Evolutionary conservation across 2,113 vertebrate species (phyloP).

Genomic region (Eptesicus fuscus): DNA sequence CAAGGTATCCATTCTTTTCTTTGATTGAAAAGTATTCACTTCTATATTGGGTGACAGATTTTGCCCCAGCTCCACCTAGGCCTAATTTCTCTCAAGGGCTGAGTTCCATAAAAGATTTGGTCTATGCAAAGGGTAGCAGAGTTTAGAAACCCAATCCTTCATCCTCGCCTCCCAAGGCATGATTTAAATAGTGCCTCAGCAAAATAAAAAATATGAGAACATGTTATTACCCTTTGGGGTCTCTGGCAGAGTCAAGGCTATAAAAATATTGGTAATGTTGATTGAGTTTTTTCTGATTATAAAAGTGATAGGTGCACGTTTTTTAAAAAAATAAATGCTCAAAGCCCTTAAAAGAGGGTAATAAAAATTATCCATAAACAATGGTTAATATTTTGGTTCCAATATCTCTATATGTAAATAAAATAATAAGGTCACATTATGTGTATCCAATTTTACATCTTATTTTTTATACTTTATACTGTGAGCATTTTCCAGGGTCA

Average conservation of each 20-base stretch:
- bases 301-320: slow-evolving; percentile 12
- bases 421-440: slow-evolving; percentile 45
- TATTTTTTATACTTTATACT: slow-evolving; percentile 44
- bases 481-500: slow-evolving; percentile 41
- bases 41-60: not conserved
- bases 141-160: not conserved
- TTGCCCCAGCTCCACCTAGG: not conserved
- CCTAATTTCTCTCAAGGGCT: not conserved
- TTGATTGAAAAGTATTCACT: not conserved
- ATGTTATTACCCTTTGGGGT: not conserved
- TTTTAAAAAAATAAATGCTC: slow-evolving; percentile 34
- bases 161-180: not conserved
- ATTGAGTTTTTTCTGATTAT: slow-evolving; percentile 35
- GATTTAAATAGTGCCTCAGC: not conserved
- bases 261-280: slow-evolving; percentile 26
- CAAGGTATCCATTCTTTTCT: not conserved
- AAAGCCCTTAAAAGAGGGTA: slow-evolving; percentile 51
- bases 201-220: not conserved
- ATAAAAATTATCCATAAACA: slow-evolving; percentile 58
- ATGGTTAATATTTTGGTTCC: slow-evolving; percentile 45
- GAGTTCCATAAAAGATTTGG: not conserved
- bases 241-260: not conserved
- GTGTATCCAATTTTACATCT: slow-evolving; percentile 48
- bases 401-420: slow-evolving; percentile 67
- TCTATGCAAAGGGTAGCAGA: not conserved